Percentiles rank a stretch among this genome's conserved stretches.
Conservation (phyloP, 92 coral and sea anemone species). For the Pocillopora grandis region DNA sequence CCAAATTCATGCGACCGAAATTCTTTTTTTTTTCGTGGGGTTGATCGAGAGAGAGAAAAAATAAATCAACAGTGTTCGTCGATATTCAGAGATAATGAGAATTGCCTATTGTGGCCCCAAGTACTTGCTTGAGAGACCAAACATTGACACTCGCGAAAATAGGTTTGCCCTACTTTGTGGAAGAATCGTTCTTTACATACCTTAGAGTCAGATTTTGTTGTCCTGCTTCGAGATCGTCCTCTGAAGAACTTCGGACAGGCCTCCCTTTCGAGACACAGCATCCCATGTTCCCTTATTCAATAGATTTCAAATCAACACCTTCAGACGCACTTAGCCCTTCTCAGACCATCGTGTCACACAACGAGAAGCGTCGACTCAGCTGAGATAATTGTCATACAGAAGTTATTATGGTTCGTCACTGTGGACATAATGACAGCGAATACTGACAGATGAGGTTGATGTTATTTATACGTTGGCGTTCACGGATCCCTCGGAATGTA, state of each 20-base stretch:
- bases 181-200: conserved; percentile 18
- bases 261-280: conserved; percentile 76
- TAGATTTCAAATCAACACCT: conserved; percentile 32
- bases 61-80: no score
- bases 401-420: conserved; percentile 3
- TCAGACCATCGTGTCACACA: conserved; percentile 27
- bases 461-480: conserved; percentile 2
- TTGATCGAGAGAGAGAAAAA: no score
- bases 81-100: no score
- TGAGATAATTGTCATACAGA: conserved; percentile 11
- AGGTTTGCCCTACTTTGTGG: not conserved
- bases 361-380: conserved; percentile 4
- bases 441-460: conserved; percentile 12
- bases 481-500: conserved; percentile 33
- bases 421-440: conserved; percentile 17
- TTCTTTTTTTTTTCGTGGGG: not conserved
- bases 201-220: conserved; percentile 51
- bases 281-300: conserved; percentile 53
- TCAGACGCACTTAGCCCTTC: not conserved
- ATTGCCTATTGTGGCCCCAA: no score
- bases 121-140: not conserved
- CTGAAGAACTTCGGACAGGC: conserved; percentile 50
- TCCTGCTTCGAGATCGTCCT: conserved; percentile 37
- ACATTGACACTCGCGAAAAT: not conserved
- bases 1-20: not conserved